Evolutionary conservation across 1,140 invertebrate genomes (phyloP).

Genomic region (Stegodyphus mimosarum): DNA sequence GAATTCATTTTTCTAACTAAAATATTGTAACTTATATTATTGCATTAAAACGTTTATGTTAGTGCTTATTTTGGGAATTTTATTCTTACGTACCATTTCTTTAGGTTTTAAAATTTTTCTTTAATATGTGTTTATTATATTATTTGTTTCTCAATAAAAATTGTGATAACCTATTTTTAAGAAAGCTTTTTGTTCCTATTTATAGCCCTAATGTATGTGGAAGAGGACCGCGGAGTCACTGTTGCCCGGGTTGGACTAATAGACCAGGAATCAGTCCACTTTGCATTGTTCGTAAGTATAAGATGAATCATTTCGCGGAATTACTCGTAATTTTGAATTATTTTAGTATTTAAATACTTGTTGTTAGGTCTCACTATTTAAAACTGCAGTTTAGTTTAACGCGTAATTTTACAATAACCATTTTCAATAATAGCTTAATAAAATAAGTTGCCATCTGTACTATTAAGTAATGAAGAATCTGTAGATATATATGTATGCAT

Average conservation of each 20-base stretch:
- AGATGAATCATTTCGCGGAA: neutral
- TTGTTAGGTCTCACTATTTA: neutral
- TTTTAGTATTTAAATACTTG: neutral
- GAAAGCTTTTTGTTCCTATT: neutral
- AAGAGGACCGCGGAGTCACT: neutral
- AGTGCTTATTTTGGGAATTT: too few species aligned
- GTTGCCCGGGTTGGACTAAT: neutral
- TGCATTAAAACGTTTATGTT: too few species aligned
- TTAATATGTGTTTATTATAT: too few species aligned
- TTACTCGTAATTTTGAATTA: neutral
- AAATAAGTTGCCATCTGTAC: neutral
- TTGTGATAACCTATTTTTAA: too few species aligned
- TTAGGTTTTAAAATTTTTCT: too few species aligned
- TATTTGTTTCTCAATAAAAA: too few species aligned
- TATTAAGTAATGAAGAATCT: neutral
- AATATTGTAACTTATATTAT: too few species aligned
- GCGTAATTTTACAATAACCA: neutral
- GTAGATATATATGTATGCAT: neutral
- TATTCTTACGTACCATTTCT: too few species aligned
- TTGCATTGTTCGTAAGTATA: neutral
- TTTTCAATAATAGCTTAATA: neutral
- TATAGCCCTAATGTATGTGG: neutral
- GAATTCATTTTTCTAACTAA: too few species aligned
- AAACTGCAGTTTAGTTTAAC: neutral
- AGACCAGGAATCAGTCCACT: neutral